phyloP scores from a whole-genome alignment of 2,113 vertebrate genomes.

The Perca flavescens region DNA sequence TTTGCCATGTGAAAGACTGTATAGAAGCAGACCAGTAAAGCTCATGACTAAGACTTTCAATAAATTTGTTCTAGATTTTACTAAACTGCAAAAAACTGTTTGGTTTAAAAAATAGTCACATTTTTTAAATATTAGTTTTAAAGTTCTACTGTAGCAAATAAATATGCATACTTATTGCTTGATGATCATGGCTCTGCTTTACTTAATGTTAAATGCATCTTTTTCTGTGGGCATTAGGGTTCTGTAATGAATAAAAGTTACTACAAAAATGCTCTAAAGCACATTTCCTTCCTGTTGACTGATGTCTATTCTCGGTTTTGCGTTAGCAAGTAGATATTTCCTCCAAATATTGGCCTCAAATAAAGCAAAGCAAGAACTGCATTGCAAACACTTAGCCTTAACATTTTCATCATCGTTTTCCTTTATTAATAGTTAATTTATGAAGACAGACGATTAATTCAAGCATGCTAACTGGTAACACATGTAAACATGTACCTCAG shows the following conservation, averaged over 20 bases:
- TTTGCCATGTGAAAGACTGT: constrained; percentile 10
- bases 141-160: background rate
- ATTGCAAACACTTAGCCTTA: constrained; percentile 5
- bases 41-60: background rate
- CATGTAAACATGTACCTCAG: constrained; percentile 31
- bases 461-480: constrained; percentile 44
- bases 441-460: constrained; percentile 23
- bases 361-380: constrained; percentile 7
- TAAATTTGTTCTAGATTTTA: background rate
- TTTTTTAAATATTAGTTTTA: constrained; percentile 5
- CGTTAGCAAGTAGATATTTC: background rate
- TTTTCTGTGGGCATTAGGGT: constrained; percentile 5
- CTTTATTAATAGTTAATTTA: background rate
- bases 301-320: background rate
- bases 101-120: constrained; percentile 10
- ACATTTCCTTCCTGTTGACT: background rate
- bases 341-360: background rate
- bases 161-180: constrained; percentile 34
- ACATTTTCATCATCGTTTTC: background rate
- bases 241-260: background rate
- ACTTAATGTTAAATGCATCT: constrained; percentile 1
- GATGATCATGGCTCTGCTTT: background rate
- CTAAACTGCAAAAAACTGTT: background rate
- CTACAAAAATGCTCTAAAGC: background rate
- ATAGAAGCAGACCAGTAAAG: constrained; percentile 10